These are phyloP conservation scores for Acleris laterana DNA, from an alignment of 2,888 invertebrate genomes.

Conservation along the genomic window DNA sequence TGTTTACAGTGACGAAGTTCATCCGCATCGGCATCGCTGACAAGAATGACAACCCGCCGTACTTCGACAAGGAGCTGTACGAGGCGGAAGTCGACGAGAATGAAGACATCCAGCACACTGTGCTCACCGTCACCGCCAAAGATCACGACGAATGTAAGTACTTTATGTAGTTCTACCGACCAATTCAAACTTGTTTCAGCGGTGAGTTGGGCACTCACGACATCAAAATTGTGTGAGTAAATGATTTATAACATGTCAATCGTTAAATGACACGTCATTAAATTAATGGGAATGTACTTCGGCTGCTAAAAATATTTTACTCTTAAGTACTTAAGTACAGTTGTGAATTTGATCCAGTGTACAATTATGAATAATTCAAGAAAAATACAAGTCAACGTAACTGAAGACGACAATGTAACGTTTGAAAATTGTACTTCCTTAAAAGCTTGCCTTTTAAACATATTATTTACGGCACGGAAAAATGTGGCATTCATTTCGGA, in stretches of 20 bases:
- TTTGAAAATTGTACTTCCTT: background rate
- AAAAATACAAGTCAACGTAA: background rate
- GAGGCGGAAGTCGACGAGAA: slow-evolving; percentile 99
- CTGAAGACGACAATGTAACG: background rate
- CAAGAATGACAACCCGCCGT: slow-evolving; percentile 99
- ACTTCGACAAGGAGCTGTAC: slow-evolving; percentile 98
- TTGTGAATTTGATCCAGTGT: too few relatives aligned
- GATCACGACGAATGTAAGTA: slow-evolving; percentile 99
- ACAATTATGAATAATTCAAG: too few relatives aligned
- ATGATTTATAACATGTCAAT: too few relatives aligned
- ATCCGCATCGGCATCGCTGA: slow-evolving; percentile 99
- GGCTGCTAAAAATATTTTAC: too few relatives aligned
- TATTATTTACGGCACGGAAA: slow-evolving; percentile 18
- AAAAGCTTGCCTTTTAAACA: slow-evolving; percentile 4
- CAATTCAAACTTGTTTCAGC: background rate
- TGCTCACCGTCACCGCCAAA: slow-evolving; percentile 99
- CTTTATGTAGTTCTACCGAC: slow-evolving; percentile 37
- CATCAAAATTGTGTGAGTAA: too few relatives aligned
- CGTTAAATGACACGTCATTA: too few relatives aligned
- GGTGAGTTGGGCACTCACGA: too few relatives aligned
- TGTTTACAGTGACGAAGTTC: slow-evolving; percentile 96
- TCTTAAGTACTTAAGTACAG: too few relatives aligned
- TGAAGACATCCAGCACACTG: slow-evolving; percentile 98
- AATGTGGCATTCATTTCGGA: slow-evolving; percentile 16
- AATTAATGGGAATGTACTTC: too few relatives aligned